Base-by-base conservation (phyloP, 2,888 invertebrate genomes). In the Platycheirus albimanus region DNA sequence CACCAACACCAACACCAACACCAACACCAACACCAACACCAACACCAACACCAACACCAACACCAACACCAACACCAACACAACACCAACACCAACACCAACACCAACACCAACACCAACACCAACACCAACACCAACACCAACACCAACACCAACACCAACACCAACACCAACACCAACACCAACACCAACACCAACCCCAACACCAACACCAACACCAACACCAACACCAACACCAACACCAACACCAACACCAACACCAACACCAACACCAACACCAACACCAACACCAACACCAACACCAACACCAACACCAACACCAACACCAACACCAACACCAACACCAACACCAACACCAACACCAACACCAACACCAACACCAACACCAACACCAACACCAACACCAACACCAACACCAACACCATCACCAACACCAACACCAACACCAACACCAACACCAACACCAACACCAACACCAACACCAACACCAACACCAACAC, bases 1-100 rank as follows among this genome's bases (percentile, higher is more conserved):
- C 41, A 41, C 7, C 41, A 41, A 11, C 41, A 36, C 36, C 36
- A 36, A 36, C 36, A 36, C 36, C 36, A 36, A 36, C 36, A 36
- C 36, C 36, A 36, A 36, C 36, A 36, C 36, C 36, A 36, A 36
- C 36, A 36, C 36, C 36, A 36, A 36, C 36, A 36, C 36, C 36
- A 36, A 36, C 36, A 36, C 36, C 36, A 36, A 36, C 36, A 36
- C 4, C 36, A 36, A 36, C 36, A 36, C 4, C 36, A 36, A 36
- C 36, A 36, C 4, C 36, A 36, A 36, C 36, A 36, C 4, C 36
- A 36, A 36, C 36, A 36, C 4, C 36, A 36, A 36, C 36, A 36
- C 4, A 3, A 36, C 3, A 3, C 4, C 36, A 36, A 36, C 36
- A 36, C 4, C 36, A 36, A 36, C 36, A 36, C 4, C 36, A 36